A percentile compares a stretch with the other conserved stretches of the same genome.
Conservation (phyloP, 2,888 invertebrate genomes). For the Aricia artaxerxes region DNA sequence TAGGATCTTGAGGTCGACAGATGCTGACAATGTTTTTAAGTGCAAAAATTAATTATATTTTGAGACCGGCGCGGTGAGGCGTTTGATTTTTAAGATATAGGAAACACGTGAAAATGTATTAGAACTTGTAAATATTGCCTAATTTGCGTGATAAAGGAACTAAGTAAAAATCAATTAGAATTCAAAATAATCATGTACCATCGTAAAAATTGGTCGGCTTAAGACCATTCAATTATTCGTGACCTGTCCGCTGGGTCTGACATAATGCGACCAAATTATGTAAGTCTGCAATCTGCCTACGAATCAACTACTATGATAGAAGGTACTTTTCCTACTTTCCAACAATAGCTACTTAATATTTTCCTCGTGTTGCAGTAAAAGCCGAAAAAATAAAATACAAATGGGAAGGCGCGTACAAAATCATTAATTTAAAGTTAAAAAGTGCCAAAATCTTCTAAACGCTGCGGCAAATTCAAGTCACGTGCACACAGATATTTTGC, state of each 20-base stretch:
- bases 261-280: too few relatives aligned
- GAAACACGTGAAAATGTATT: too few relatives aligned
- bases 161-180: too few relatives aligned
- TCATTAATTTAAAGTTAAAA: constrained; percentile 20
- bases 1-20: not conserved
- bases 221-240: too few relatives aligned
- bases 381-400: not conserved
- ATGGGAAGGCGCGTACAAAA: constrained; percentile 21
- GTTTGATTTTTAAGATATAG: not conserved
- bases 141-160: too few relatives aligned
- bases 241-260: too few relatives aligned
- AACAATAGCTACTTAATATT: not conserved
- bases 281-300: too few relatives aligned
- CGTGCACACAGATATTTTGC: constrained; percentile 10
- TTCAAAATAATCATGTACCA: too few relatives aligned
- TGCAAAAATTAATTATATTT: not conserved
- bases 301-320: too few relatives aligned
- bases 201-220: too few relatives aligned
- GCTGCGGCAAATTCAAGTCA: constrained; percentile 31
- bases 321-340: not conserved
- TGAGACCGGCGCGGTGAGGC: not conserved
- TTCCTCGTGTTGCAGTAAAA: not conserved
- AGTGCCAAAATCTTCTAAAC: constrained; percentile 15
- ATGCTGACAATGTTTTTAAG: not conserved
- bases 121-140: too few relatives aligned